Evolutionary conservation across 2,888 invertebrate species (phyloP), one percentile per base, ranked within the genome.

Genomic region (Caenorhabditis panamensis): DNA sequence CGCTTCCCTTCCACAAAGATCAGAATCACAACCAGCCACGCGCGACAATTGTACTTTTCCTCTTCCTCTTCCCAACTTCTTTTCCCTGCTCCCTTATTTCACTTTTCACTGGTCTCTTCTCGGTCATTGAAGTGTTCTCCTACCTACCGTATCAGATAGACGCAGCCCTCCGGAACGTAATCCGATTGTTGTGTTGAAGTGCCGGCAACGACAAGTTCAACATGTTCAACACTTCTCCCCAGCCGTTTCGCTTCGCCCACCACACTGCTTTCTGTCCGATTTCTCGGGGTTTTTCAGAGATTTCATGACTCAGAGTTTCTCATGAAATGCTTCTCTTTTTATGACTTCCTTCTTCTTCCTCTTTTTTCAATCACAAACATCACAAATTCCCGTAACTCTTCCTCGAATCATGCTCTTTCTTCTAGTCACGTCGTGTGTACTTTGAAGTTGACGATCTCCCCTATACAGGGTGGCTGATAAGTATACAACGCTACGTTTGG

Each of bases 1-100:
- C 18, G 36, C 26, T 24, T 31, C 44, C 24, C 44, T n/a, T n/a
- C n/a, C n/a, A n/a, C n/a, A 54, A 71, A 71, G 71, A 71, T 71
- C 71, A 53, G 62, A 62, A 71, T 16, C 62, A 62, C 62, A 71
- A 51, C 36, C 51, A 24, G 58, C 58, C 58, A 67, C 54, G 66
- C 67, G 56, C 36, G 31, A 68, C 58, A 68, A 59, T 47, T 61
- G 59, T 36, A 59, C 69, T 69, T 69, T 59, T 68, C 54, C 59
- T 18, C 20, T 64, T 41, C 26, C 49, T 49, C 47, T 59, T 51
- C n/a, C 47, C 22, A 24, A 16, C 51, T 36, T 31, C 51, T n/a
- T 53, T 24, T 36, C 22, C 26, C 41, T 41, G 9, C 18, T 28
- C 16, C 31, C 13, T 20, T 51, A 31, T 22, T 37, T 26, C 28